Evolutionary conservation across 2,113 vertebrate species (phyloP).

Genomic region (Marmota monax): DNA sequence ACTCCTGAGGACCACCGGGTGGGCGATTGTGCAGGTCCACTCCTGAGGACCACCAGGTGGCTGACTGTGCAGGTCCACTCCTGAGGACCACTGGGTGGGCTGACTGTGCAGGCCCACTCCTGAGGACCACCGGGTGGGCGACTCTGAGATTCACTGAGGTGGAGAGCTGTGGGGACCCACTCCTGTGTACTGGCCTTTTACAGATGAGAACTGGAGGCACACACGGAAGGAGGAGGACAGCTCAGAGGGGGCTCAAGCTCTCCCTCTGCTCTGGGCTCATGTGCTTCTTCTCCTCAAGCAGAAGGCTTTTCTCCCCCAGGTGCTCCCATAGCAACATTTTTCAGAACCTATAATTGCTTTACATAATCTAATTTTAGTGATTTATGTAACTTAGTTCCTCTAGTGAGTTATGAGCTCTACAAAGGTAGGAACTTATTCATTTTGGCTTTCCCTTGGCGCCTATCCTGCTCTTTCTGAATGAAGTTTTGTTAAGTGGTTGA

Average conservation of each 20-base stretch:
- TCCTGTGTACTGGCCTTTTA: rapidly evolving
- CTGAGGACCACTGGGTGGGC: too few relatives aligned
- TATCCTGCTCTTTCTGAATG: not conserved
- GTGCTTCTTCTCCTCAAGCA: rapidly evolving
- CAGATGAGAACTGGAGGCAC: not conserved
- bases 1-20: too few relatives aligned
- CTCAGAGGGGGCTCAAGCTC: not conserved
- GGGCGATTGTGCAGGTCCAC: too few relatives aligned
- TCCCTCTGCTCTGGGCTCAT: rapidly evolving
- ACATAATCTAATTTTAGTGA: conserved; percentile 30
- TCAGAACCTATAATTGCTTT: not conserved
- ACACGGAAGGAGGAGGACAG: rapidly evolving
- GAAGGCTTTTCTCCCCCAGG: not conserved
- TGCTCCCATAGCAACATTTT: not conserved
- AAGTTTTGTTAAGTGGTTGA: not conserved
- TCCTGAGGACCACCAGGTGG: too few relatives aligned
- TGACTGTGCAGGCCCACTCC: too few relatives aligned
- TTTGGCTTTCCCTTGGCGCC: rapidly evolving
- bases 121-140: not conserved
- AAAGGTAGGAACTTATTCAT: not conserved
- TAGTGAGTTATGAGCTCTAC: not conserved
- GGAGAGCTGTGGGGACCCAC: rapidly evolving
- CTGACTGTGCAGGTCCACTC: too few relatives aligned
- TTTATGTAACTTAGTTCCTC: not conserved
- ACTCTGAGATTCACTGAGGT: too few relatives aligned